These are phyloP conservation scores for Caenorhabditis sulstoni DNA, from an alignment of 2,888 invertebrate species.

Conservation along the genomic window DNA sequence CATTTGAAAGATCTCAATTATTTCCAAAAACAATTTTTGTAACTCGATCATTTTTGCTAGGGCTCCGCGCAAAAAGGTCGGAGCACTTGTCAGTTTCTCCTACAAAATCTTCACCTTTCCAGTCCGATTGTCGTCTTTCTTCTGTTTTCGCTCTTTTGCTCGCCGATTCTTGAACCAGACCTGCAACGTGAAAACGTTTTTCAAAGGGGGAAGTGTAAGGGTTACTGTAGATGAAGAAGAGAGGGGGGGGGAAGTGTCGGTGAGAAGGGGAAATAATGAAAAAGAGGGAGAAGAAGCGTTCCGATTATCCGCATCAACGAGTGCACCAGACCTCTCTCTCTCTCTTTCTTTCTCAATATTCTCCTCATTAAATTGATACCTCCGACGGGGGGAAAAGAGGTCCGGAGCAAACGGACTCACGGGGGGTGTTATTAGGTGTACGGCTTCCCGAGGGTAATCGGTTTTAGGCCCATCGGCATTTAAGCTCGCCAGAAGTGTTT, in stretches of 20 bases:
- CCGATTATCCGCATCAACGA: conserved; percentile 31
- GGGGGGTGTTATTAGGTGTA: too few relatives aligned
- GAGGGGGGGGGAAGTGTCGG: not conserved
- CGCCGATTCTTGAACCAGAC: conserved; percentile 80
- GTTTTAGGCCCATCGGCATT: too few relatives aligned
- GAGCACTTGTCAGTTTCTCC: too few relatives aligned
- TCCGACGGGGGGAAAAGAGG: not conserved
- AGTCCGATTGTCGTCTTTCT: conserved; percentile 59
- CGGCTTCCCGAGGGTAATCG: too few relatives aligned
- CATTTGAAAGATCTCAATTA: too few relatives aligned
- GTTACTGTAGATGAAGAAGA: not conserved
- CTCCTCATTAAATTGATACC: not conserved
- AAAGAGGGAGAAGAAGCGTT: not conserved
- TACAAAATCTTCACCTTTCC: too few relatives aligned
- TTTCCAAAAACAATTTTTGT: too few relatives aligned
- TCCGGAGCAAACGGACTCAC: too few relatives aligned
- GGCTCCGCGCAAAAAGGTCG: too few relatives aligned
- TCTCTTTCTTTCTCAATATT: not conserved
- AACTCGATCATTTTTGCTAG: too few relatives aligned
- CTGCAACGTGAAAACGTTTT: conserved; percentile 55
- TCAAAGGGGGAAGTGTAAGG: not conserved
- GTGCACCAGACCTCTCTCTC: not conserved
- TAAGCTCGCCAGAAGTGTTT: too few relatives aligned
- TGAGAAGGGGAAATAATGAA: not conserved
- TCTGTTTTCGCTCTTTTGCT: conserved; percentile 77